These are phyloP conservation scores for Emmelina monodactyla DNA, from an alignment of 2,888 invertebrate genomes.

Conservation along the genomic window DNA sequence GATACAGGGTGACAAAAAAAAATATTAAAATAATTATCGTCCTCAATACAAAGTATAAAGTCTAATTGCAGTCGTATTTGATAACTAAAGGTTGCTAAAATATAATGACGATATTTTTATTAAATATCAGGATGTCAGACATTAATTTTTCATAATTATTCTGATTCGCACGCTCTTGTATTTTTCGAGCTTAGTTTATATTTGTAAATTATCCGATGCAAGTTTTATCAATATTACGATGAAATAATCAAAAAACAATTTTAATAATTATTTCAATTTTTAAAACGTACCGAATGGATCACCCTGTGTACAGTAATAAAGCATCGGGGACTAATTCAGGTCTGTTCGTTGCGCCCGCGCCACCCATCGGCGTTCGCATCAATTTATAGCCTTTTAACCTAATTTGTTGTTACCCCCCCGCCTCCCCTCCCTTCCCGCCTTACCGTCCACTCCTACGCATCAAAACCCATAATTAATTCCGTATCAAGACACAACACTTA, in stretches of 20 bases:
- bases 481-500: conserved; percentile 29
- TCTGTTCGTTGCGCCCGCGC: conserved; percentile 45
- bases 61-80: no score
- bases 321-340: conserved; percentile 56
- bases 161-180: no score
- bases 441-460: conserved; percentile 31
- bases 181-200: no score
- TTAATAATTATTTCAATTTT: neutral
- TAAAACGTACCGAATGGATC: conserved; percentile 17
- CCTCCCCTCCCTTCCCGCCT: conserved; percentile 16
- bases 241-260: neutral
- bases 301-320: conserved; percentile 51
- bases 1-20: conserved; percentile 43
- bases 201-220: no score
- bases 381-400: conserved; percentile 64
- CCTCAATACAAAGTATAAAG: no score
- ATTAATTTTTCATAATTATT: no score
- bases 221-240: no score
- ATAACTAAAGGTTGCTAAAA: no score
- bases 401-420: conserved; percentile 45
- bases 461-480: conserved; percentile 37
- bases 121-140: no score
- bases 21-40: no score
- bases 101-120: no score
- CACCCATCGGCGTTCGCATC: conserved; percentile 58